A percentile compares a stretch with the other conserved stretches of the same genome.
Evolutionary conservation across 2,888 invertebrate genomes (phyloP).

Genomic region (Netelia melanura): DNA sequence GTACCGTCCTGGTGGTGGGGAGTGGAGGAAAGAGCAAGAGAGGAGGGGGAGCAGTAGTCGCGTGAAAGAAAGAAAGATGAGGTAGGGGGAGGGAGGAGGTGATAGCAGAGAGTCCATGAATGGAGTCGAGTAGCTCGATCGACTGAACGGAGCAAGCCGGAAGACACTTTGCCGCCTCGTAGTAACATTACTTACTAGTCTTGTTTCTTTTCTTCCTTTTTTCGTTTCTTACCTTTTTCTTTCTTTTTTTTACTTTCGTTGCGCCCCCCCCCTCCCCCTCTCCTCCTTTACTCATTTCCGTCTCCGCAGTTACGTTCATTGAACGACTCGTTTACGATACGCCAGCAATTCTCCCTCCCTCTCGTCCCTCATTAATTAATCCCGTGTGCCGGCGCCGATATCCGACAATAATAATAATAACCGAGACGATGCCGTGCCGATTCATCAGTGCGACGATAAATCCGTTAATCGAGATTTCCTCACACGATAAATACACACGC

Average conservation of each 20-base stretch:
- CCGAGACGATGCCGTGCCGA: conserved; percentile 4
- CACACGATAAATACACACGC: conserved; percentile 26
- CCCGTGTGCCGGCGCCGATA: conserved; percentile 40
- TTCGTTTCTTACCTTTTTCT: conserved; percentile 18
- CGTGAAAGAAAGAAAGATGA: conserved; percentile 47
- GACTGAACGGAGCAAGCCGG: conserved; percentile 53
- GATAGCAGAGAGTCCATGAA: conserved; percentile 63
- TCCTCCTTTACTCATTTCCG: conserved; percentile 29
- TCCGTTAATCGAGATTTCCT: conserved; percentile 57
- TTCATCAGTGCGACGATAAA: conserved; percentile 55
- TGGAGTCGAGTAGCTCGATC: conserved; percentile 61
- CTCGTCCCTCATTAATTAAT: conserved; percentile 50
- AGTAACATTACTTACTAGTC: conserved; percentile 58
- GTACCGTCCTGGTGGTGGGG: conserved; percentile 1
- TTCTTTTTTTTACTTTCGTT: conserved; percentile 24
- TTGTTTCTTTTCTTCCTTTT: conserved; percentile 23
- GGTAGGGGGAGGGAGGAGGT: conserved; percentile 36
- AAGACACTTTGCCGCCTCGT: conserved; percentile 62
- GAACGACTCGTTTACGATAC: conserved; percentile 60
- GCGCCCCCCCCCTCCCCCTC: background rate
- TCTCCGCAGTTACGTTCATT: conserved; percentile 37
- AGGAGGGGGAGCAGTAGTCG: conserved; percentile 14
- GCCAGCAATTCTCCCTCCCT: conserved; percentile 38
- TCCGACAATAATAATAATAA: conserved; percentile 22
- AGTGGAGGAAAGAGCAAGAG: background rate